A percentile compares a stretch with the other conserved stretches of the same genome.
Conservation (phyloP, 2,888 invertebrate species). For the Heliconius hortense region DNA sequence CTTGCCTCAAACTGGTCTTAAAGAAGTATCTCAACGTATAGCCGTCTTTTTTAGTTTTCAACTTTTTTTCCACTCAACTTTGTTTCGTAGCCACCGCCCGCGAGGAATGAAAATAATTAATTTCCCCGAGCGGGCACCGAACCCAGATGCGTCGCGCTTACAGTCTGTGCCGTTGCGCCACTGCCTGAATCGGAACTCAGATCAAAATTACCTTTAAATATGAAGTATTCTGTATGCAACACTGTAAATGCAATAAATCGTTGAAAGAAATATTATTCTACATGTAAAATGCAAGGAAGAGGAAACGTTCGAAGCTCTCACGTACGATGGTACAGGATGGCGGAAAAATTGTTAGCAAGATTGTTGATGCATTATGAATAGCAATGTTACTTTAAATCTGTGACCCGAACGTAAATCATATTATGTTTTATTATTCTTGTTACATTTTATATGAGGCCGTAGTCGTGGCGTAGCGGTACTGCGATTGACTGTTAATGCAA, state of each 20-base stretch:
- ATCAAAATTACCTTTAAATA: neutral
- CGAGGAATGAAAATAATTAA: neutral
- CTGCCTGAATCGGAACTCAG: neutral
- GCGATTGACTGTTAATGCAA: neutral
- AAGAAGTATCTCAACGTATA: no score
- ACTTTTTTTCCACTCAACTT: no score
- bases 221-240: neutral
- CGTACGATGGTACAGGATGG: constrained; percentile 17
- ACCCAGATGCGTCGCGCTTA: neutral
- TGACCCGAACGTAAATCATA: constrained; percentile 11
- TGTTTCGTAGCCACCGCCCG: no score
- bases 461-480: neutral
- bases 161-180: no score
- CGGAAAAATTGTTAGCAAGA: constrained; percentile 22
- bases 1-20: no score
- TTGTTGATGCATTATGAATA: constrained; percentile 23
- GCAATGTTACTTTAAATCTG: constrained; percentile 14
- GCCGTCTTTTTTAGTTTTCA: no score
- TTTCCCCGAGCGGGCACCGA: neutral
- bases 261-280: constrained; percentile 9
- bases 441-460: neutral
- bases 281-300: constrained; percentile 16
- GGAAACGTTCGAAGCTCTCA: constrained; percentile 16
- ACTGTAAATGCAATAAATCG: constrained; percentile 7
- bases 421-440: constrained; percentile 11